These are phyloP conservation scores for Hoplodrina ambigua DNA, from an alignment of 2,888 invertebrate species.

Conservation along the genomic window DNA sequence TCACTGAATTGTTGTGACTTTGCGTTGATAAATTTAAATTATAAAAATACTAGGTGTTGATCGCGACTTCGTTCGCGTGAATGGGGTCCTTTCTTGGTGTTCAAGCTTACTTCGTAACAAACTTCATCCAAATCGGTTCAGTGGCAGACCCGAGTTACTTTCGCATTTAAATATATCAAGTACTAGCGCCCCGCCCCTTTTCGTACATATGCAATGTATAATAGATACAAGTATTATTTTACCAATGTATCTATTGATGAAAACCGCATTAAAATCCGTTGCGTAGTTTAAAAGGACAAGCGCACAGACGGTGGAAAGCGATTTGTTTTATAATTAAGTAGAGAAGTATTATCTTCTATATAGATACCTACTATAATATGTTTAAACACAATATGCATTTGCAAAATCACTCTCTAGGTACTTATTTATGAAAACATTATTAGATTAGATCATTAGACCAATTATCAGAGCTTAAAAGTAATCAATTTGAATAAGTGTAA, in stretches of 20 bases:
- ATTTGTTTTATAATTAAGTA: too few species aligned
- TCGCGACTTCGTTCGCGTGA: not conserved
- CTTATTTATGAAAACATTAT: not conserved
- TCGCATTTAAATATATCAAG: not conserved
- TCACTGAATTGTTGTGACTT: slow-evolving; percentile 18
- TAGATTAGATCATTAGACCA: slow-evolving; percentile 10
- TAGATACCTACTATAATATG: too few species aligned
- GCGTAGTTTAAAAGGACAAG: too few species aligned
- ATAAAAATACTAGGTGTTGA: not conserved
- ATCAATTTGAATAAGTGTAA: not conserved
- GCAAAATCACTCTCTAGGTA: not conserved
- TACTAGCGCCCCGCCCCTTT: too few species aligned
- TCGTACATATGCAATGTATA: too few species aligned
- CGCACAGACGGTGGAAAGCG: too few species aligned
- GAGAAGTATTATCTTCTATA: too few species aligned
- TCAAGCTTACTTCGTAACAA: not conserved
- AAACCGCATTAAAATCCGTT: too few species aligned
- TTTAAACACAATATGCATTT: not conserved
- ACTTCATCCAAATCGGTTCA: not conserved
- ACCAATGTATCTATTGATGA: too few species aligned
- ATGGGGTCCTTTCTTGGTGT: not conserved
- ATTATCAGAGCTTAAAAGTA: slow-evolving; percentile 2
- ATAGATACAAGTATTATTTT: too few species aligned
- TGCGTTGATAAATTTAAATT: not conserved
- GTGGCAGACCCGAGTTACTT: not conserved